Evolutionary conservation across 2,888 invertebrate species (phyloP).

Genomic region (Mesorhabditis sp.): DNA sequence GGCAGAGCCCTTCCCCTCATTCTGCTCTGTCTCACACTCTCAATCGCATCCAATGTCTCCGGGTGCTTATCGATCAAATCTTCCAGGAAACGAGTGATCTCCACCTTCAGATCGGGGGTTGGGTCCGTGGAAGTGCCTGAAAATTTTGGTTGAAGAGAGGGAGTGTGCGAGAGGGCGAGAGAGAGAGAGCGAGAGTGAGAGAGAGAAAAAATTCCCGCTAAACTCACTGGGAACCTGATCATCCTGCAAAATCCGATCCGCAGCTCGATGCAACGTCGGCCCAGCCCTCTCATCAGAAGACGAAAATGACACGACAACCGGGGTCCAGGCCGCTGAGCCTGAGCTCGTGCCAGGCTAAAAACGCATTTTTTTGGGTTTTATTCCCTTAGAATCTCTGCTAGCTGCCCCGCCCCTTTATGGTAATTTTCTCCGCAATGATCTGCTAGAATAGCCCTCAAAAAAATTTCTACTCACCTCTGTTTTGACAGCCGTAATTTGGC

Average conservation of each 20-base stretch:
- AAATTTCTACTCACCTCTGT: too few relatives aligned
- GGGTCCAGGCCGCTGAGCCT: slow-evolving; percentile 23
- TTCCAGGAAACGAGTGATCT: slow-evolving; percentile 54
- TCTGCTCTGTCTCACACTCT: slow-evolving; percentile 46
- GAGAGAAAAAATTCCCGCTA: neutral
- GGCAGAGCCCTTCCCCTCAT: slow-evolving; percentile 14
- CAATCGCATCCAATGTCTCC: slow-evolving; percentile 55
- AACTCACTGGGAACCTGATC: neutral
- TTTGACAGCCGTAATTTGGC: too few relatives aligned
- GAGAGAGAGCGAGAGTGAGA: too few relatives aligned
- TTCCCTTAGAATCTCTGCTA: slow-evolving; percentile 8
- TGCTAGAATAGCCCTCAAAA: too few relatives aligned
- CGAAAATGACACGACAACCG: slow-evolving; percentile 27
- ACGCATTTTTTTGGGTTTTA: too few relatives aligned
- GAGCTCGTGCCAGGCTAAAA: neutral
- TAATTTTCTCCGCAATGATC: slow-evolving; percentile 3
- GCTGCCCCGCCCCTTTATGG: slow-evolving; percentile 19
- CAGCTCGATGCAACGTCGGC: slow-evolving; percentile 6
- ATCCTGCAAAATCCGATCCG: neutral
- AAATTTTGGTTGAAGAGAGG: neutral
- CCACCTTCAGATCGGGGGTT: slow-evolving; percentile 39
- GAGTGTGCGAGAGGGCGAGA: too few relatives aligned
- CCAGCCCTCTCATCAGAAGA: slow-evolving; percentile 12
- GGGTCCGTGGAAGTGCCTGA: slow-evolving; percentile 10
- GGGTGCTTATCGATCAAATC: slow-evolving; percentile 57